A percentile compares a stretch with the other conserved stretches of the same genome.
Conservation (phyloP, 1,140 invertebrate species). For the Lepidurus packardi region DNA sequence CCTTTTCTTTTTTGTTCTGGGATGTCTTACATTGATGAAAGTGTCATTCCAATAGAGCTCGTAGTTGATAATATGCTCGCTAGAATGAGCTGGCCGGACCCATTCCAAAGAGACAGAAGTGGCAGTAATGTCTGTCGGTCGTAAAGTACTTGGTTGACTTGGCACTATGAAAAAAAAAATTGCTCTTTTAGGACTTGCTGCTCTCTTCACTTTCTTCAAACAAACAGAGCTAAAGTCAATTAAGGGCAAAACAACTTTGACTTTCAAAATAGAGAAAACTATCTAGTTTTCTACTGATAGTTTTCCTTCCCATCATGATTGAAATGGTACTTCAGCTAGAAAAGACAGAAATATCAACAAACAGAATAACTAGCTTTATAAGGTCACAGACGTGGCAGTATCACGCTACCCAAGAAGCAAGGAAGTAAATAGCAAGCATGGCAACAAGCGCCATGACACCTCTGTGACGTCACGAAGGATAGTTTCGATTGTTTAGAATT, state of each 20-base stretch:
- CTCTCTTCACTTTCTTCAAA: constrained; percentile 28
- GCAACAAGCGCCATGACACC: no score
- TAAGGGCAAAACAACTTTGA: constrained; percentile 24
- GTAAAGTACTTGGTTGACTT: constrained; percentile 84
- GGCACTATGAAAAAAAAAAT: constrained; percentile 61
- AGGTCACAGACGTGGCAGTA: no score
- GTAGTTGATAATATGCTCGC: constrained; percentile 88
- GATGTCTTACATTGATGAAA: constrained; percentile 66
- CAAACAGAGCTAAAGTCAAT: constrained; percentile 3
- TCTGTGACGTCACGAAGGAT: no score
- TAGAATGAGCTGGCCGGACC: constrained; percentile 80
- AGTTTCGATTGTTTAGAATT: no score
- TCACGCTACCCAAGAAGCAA: no score
- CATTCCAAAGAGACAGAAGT: constrained; percentile 80
- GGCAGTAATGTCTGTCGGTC: constrained; percentile 67
- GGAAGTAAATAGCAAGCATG: no score
- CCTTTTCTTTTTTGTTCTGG: not conserved
- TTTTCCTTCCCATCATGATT: no score
- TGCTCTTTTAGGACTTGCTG: not conserved
- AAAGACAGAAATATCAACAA: no score
- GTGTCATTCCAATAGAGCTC: constrained; percentile 97
- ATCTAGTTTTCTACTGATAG: no score
- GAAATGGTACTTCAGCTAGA: no score
- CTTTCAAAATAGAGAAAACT: no score
- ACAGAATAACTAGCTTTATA: no score